Evolutionary conservation across 2,797 vertebrate species (phyloP).

Genomic region (Thunnus albacares): DNA sequence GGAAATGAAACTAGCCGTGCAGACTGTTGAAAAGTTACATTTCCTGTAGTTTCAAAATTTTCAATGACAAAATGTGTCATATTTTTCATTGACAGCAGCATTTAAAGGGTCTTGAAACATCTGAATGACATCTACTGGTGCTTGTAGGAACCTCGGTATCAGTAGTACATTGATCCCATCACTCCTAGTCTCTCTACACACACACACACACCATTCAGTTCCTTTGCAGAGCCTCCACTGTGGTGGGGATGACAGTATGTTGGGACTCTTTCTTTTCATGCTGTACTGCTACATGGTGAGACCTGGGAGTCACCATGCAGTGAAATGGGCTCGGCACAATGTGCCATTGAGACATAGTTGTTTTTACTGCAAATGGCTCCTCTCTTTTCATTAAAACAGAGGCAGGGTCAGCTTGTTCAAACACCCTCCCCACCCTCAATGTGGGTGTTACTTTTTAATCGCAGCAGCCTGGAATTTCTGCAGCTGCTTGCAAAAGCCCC

Average conservation of each 20-base stretch:
- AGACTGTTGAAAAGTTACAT: not conserved
- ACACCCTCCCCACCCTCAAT: constrained; percentile 60
- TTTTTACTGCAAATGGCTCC: constrained; percentile 68
- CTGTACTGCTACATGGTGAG: constrained; percentile 38
- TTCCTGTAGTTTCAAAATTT: not conserved
- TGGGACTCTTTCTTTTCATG: constrained; percentile 11
- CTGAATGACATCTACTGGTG: not conserved
- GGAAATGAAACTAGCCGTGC: not conserved
- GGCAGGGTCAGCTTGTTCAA: constrained; percentile 68
- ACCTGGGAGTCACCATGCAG: constrained; percentile 25
- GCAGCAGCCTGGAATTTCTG: constrained; percentile 71
- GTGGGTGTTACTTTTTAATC: constrained; percentile 80
- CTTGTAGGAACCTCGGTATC: not conserved
- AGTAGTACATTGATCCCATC: not conserved
- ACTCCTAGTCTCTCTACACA: too few relatives aligned
- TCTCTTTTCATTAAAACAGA: constrained; percentile 68
- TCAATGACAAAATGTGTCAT: not conserved
- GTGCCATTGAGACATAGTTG: constrained; percentile 56
- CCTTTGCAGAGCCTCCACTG: not conserved
- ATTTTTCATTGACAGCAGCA: too few relatives aligned
- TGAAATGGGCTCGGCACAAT: constrained; percentile 46
- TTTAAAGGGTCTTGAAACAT: not conserved
- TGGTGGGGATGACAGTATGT: not conserved
- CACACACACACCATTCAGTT: not conserved
- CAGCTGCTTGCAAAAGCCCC: constrained; percentile 73